Percentiles rank a stretch among this genome's conserved stretches.
Conservation (phyloP, 2,888 invertebrate species). For the Heteromurus nitidus region DNA sequence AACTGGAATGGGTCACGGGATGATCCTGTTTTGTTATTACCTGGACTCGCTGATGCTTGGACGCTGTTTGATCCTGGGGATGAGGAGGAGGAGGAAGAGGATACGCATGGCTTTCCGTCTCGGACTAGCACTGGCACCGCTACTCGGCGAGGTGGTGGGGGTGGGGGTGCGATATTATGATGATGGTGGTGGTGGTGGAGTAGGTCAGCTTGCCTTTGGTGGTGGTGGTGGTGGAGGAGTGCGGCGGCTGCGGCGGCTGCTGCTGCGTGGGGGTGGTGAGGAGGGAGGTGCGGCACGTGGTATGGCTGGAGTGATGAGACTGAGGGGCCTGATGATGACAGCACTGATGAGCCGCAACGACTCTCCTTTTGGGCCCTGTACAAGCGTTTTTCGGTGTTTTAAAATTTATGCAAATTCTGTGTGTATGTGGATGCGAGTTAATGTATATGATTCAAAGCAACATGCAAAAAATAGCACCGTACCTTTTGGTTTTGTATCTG, state of each 20-base stretch:
- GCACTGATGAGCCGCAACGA: slow-evolving; percentile 79
- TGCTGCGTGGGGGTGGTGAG: slow-evolving; percentile 42
- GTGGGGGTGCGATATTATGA: slow-evolving; percentile 42
- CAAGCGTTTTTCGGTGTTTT: too few relatives aligned
- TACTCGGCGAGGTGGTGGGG: slow-evolving; percentile 84
- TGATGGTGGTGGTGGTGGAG: slow-evolving; percentile 27
- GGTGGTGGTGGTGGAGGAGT: slow-evolving; percentile 21
- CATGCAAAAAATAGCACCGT: too few relatives aligned
- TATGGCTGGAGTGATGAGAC: slow-evolving; percentile 26
- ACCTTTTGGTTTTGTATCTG: slow-evolving; percentile 97
- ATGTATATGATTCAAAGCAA: too few relatives aligned
- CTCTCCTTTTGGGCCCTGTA: slow-evolving; percentile 68
- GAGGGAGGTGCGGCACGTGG: slow-evolving; percentile 25
- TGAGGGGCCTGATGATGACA: slow-evolving; percentile 75
- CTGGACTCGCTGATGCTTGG: slow-evolving; percentile 49
- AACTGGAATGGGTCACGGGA: slow-evolving; percentile 42
- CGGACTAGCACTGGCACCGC: slow-evolving; percentile 96
- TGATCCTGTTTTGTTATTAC: not conserved
- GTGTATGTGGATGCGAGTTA: too few relatives aligned
- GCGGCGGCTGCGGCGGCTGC: slow-evolving; percentile 50
- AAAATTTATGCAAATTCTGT: too few relatives aligned
- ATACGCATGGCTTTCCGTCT: slow-evolving; percentile 91
- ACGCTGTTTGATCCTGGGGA: slow-evolving; percentile 29
- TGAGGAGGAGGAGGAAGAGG: slow-evolving; percentile 43
- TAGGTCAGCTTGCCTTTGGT: not conserved